Evolutionary conservation across 2,797 vertebrate genomes (phyloP).

Genomic region (Peromyscus nudipes): DNA sequence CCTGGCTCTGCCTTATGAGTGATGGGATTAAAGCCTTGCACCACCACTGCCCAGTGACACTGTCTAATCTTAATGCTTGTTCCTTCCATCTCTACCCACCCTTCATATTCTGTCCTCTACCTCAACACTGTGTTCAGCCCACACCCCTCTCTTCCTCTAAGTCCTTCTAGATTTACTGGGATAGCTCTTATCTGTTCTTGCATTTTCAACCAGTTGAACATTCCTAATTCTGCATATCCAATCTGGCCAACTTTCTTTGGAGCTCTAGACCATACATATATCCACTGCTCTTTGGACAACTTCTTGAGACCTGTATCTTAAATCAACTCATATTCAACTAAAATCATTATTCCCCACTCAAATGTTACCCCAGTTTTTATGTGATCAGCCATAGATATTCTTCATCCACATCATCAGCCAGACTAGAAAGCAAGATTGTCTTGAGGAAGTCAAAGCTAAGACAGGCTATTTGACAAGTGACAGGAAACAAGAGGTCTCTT

Average conservation of each 20-base stretch:
- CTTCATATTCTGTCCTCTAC: not conserved
- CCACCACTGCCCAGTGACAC: not conserved
- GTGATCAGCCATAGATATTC: not conserved
- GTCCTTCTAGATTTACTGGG: not conserved
- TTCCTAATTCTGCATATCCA: not conserved
- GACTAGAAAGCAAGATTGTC: not conserved
- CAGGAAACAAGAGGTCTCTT: not conserved
- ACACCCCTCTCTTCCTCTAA: not conserved
- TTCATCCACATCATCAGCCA: not conserved
- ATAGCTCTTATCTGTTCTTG: not conserved
- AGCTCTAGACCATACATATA: not conserved
- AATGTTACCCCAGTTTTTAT: not conserved
- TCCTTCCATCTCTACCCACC: not conserved
- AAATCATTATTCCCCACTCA: not conserved
- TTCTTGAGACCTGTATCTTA: not conserved
- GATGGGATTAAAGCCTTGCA: too few relatives aligned
- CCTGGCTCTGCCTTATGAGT: too few relatives aligned
- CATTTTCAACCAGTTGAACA: not conserved
- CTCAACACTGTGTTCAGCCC: not conserved
- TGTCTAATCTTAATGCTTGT: not conserved
- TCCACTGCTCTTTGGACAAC: not conserved
- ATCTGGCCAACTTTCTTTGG: not conserved
- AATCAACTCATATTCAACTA: not conserved
- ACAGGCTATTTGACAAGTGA: not conserved
- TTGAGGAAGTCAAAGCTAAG: not conserved